phyloP scores from a whole-genome alignment of 64 coral and sea anemone genomes.

The Pocillopora verrucosa region DNA sequence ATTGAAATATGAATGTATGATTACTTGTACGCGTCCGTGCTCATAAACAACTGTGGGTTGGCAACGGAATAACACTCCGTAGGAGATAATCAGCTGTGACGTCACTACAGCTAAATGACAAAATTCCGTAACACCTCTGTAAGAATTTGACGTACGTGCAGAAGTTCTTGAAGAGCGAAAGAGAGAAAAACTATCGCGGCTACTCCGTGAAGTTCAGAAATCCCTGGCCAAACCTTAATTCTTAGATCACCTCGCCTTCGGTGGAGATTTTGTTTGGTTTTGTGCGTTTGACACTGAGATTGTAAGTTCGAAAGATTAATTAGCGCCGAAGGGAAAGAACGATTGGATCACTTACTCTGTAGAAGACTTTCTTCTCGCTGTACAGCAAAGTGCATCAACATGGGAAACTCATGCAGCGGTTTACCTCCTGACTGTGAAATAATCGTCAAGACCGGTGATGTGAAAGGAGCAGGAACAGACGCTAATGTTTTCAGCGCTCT shows the following conservation, averaged over 20 bases:
- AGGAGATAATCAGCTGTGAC: constrained; percentile 10
- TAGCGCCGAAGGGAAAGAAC: neutral
- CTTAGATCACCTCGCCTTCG: neutral
- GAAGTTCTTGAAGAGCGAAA: neutral
- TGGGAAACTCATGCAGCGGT: constrained; percentile 86
- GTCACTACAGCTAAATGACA: neutral
- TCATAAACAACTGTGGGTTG: neutral
- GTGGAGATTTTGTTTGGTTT: neutral
- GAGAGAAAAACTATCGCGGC: too few species aligned
- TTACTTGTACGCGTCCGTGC: neutral
- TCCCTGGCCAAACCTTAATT: neutral
- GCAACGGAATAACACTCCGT: constrained; percentile 14
- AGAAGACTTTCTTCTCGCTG: neutral
- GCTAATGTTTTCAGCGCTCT: constrained; percentile 92
- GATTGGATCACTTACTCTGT: neutral
- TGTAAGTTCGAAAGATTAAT: neutral
- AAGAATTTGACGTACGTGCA: neutral
- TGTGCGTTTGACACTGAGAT: neutral
- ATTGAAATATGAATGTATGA: neutral
- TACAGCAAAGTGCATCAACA: neutral
- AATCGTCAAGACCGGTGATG: constrained; percentile 88
- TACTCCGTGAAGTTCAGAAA: too few species aligned
- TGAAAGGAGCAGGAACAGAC: constrained; percentile 93
- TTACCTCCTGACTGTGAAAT: constrained; percentile 86
- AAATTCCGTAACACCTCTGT: neutral